Evolutionary conservation across 2,888 invertebrate species (phyloP).

Genomic region (Orchesella flavescens): DNA sequence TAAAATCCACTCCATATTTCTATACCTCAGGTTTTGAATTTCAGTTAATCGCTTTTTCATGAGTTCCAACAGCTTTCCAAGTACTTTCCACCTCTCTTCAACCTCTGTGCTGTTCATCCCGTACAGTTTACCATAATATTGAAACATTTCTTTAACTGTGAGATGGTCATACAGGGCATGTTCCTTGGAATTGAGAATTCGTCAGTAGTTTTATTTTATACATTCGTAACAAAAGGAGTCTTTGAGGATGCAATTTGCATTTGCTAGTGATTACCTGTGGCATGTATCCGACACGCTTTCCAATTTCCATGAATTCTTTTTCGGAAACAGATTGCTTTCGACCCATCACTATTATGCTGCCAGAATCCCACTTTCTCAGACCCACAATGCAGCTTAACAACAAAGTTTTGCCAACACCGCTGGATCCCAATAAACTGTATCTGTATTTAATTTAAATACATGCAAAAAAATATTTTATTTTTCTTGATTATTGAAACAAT

Average conservation of each 20-base stretch:
- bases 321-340: neutral
- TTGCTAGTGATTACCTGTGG: slow-evolving; percentile 24
- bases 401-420: slow-evolving; percentile 33
- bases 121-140: slow-evolving; percentile 39
- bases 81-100: slow-evolving; percentile 6
- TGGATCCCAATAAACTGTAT: slow-evolving; percentile 40
- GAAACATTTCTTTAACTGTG: slow-evolving; percentile 26
- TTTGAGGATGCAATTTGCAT: neutral
- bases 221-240: neutral
- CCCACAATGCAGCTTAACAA: slow-evolving; percentile 37
- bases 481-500: no score
- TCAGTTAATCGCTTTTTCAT: neutral
- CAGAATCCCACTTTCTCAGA: slow-evolving; percentile 35
- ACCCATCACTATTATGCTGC: slow-evolving; percentile 29
- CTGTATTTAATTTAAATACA: slow-evolving; percentile 19
- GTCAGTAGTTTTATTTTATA: neutral
- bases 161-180: slow-evolving; percentile 43
- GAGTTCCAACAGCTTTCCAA: slow-evolving; percentile 35
- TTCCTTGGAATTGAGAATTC: slow-evolving; percentile 11
- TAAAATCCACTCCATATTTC: no score
- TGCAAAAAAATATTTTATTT: neutral
- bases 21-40: slow-evolving; percentile 49
- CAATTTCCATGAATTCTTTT: slow-evolving; percentile 11
- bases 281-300: slow-evolving; percentile 35
- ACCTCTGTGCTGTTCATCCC: slow-evolving; percentile 17